Evolutionary conservation across 2,113 vertebrate genomes (phyloP).

Genomic region (Nibea coibor): DNA sequence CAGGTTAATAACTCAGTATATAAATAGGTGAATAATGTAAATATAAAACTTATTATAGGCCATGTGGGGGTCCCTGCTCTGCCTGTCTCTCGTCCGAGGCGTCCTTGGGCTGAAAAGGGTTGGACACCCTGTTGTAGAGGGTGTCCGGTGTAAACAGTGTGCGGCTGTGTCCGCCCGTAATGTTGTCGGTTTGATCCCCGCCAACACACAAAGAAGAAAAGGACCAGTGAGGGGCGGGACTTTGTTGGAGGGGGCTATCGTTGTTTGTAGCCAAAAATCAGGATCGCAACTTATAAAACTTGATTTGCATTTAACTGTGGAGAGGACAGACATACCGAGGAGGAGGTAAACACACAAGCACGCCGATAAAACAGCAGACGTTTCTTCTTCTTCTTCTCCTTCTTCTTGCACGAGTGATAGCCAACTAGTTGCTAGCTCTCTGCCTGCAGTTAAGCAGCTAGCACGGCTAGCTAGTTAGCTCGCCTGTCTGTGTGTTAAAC

Average conservation of each 20-base stretch:
- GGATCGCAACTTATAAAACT: conserved; percentile 6
- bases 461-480: conserved; percentile 60
- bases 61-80: too few species aligned
- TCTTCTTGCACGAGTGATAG: background rate
- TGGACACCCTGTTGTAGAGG: background rate
- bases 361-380: background rate
- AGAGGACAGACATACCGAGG: conserved; percentile 20
- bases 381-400: background rate
- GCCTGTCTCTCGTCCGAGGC: too few species aligned
- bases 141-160: background rate
- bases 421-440: conserved; percentile 15
- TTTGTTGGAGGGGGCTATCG: conserved; percentile 59
- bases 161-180: background rate
- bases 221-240: conserved; percentile 74
- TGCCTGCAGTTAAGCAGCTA: conserved; percentile 37
- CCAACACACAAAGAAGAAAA: conserved; percentile 36
- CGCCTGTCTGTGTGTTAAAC: conserved; percentile 23
- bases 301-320: conserved; percentile 1
- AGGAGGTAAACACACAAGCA: conserved; percentile 55
- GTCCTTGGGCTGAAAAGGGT: too few species aligned
- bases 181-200: background rate
- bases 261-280: conserved; percentile 41
- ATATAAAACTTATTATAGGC: too few species aligned
- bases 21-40: too few species aligned
- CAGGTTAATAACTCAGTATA: too few species aligned